Evolutionary conservation across 2,797 vertebrate genomes (phyloP).

Genomic region (Benthosema pterotum): DNA sequence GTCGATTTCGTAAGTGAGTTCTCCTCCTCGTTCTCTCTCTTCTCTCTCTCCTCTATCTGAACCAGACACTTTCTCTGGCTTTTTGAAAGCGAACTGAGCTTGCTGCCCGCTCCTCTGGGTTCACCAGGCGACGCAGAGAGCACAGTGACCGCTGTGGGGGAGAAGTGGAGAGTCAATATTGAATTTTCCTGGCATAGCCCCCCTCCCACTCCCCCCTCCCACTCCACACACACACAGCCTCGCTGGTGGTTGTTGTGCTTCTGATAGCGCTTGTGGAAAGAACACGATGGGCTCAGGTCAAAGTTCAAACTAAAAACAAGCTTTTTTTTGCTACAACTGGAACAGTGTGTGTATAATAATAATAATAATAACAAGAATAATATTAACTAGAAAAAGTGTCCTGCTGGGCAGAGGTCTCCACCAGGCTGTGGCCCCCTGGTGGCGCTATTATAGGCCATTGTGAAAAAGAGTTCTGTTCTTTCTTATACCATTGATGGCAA

Average conservation of each 20-base stretch:
- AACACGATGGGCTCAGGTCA: slow-evolving; percentile 32
- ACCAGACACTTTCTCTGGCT: slow-evolving; percentile 1
- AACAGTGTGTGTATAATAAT: too few relatives aligned
- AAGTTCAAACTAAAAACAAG: slow-evolving; percentile 3
- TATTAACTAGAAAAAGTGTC: too few relatives aligned
- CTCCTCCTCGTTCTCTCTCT: neutral
- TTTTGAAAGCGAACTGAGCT: neutral
- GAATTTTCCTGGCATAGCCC: slow-evolving; percentile 61
- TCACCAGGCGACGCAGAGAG: slow-evolving; percentile 11
- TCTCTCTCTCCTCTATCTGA: too few relatives aligned
- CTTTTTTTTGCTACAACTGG: neutral
- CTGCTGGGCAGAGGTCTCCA: too few relatives aligned
- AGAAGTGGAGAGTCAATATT: slow-evolving; percentile 77
- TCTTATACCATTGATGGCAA: too few relatives aligned
- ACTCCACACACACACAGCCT: too few relatives aligned
- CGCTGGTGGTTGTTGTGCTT: slow-evolving; percentile 18
- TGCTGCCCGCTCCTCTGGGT: neutral
- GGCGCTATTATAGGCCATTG: too few relatives aligned
- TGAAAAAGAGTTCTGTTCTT: too few relatives aligned
- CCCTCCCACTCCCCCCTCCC: too few relatives aligned
- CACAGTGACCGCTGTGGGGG: slow-evolving; percentile 19
- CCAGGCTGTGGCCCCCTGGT: too few relatives aligned
- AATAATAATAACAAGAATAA: too few relatives aligned
- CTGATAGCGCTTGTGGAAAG: slow-evolving; percentile 32
- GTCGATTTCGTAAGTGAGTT: slow-evolving; percentile 34